phyloP scores from a whole-genome alignment of 1,140 invertebrate species.

The Camponotus vicinus region DNA sequence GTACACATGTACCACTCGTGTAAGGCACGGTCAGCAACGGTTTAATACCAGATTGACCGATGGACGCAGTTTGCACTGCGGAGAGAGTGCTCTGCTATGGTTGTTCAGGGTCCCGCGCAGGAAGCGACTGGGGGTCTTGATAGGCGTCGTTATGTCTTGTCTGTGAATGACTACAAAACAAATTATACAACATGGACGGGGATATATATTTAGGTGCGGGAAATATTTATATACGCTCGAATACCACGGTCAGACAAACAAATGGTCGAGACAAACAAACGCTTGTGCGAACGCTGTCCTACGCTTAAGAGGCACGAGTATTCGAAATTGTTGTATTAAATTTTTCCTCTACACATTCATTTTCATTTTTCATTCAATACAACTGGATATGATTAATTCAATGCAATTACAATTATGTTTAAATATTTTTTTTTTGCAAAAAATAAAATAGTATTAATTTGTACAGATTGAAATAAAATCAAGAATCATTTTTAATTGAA shows the following conservation, averaged over 20 bases:
- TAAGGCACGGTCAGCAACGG: conserved; percentile 5
- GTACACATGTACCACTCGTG: not conserved
- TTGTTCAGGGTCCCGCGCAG: conserved; percentile 69
- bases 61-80: conserved; percentile 86
- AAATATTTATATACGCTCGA: conserved; percentile 32
- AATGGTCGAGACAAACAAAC: not conserved
- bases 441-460: not conserved
- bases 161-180: conserved; percentile 67
- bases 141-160: conserved; percentile 67
- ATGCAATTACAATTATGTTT: not conserved
- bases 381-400: not conserved
- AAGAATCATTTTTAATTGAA: not conserved
- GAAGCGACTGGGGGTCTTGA: conserved; percentile 74
- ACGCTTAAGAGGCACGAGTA: not conserved
- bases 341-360: not conserved
- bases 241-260: not conserved
- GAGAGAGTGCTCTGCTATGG: conserved; percentile 82
- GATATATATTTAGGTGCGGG: not conserved
- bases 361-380: not conserved
- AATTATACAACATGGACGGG: conserved; percentile 37
- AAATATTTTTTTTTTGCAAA: not conserved
- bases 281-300: not conserved
- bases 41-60: conserved; percentile 87
- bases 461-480: not conserved
- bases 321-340: not conserved